Base-by-base conservation (phyloP, 2,113 vertebrate genomes). In the Boleophthalmus pectinirostris region DNA sequence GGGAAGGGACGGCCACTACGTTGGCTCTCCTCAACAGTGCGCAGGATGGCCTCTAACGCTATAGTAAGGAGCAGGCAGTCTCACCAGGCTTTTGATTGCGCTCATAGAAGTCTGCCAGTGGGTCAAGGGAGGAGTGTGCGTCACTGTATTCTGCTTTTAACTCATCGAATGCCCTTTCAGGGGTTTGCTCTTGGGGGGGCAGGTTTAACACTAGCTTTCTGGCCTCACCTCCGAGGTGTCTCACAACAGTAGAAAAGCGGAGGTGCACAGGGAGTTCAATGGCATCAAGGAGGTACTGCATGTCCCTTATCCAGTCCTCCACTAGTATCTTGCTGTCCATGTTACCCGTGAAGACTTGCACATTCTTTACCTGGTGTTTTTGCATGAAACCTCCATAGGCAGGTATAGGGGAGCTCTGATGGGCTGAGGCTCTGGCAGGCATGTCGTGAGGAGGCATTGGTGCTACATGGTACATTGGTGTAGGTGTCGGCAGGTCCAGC, bases 61-160 rank as follows among this genome's bases (percentile, higher is more conserved):
- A 83, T 72, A 3, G 78, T 74, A 54, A 80, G 1, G 78, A 83
- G 33, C 82, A 80, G 10, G 74, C 33, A 20, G 74, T 56, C 24
- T 80, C 78, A 0, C 78, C 68, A 14, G 65, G 0, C 11, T 24
- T 23, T 33, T 80, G 82, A 3, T 38, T 24, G 0, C 45, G 2
- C 45, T 84, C 71, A 69, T 75, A 78, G 14, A 83, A 83, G 4
- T 77, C 71, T 2, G 74, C 78, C 2, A 72, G 20, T 5, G 56
- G 67, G 2, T 83, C 73, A 0, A 58, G 5, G 5, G 74, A 74
- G 33, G 63, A 25, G 1, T 69, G 74, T 38, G 68, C 20, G 3
- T 78, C 64, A 15, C 77, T 2, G 0, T 77, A 79, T 1, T 82
- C 81, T 2, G 67, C 73, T 0, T 65, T 74, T 2, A 74, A n/a